Evolutionary conservation across 2,797 vertebrate genomes (phyloP).

Genomic region (Adrianichthys oophorus): DNA sequence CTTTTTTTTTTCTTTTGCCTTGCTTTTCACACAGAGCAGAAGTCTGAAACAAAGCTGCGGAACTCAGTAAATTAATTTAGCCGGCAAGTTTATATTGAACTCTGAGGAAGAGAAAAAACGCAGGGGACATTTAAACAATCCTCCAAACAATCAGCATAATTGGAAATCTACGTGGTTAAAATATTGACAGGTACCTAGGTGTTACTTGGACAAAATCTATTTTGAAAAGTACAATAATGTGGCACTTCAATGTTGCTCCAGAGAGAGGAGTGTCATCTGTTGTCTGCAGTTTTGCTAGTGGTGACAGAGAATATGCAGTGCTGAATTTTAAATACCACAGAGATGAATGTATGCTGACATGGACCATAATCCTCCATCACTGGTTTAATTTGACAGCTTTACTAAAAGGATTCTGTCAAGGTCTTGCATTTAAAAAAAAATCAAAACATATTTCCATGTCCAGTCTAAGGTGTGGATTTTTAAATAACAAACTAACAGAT

Average conservation of each 20-base stretch:
- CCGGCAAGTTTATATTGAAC: slow-evolving; percentile 29
- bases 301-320: slow-evolving; percentile 4
- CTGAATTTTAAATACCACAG: slow-evolving; percentile 19
- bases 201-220: background rate
- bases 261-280: slow-evolving; percentile 10
- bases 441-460: slow-evolving; percentile 1
- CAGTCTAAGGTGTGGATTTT: background rate
- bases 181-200: background rate
- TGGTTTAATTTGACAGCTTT: slow-evolving; percentile 10
- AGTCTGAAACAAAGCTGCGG: slow-evolving; percentile 18
- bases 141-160: slow-evolving; percentile 23
- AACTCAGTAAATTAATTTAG: slow-evolving; percentile 32
- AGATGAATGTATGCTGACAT: slow-evolving; percentile 23
- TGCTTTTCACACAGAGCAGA: slow-evolving; percentile 20
- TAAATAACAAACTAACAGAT: background rate
- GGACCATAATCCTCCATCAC: slow-evolving; percentile 14
- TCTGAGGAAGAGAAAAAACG: background rate
- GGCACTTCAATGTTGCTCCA: slow-evolving; percentile 6
- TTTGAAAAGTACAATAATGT: background rate
- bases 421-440: background rate
- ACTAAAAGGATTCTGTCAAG: background rate
- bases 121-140: slow-evolving; percentile 4
- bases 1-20: slow-evolving; percentile 5
- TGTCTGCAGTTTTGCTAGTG: background rate
- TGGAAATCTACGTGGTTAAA: slow-evolving; percentile 11